Percentiles rank a stretch among this genome's conserved stretches.
These are phyloP conservation scores for Nylanderia fulva DNA, from an alignment of 1,140 invertebrate species.

Conservation along the genomic window DNA sequence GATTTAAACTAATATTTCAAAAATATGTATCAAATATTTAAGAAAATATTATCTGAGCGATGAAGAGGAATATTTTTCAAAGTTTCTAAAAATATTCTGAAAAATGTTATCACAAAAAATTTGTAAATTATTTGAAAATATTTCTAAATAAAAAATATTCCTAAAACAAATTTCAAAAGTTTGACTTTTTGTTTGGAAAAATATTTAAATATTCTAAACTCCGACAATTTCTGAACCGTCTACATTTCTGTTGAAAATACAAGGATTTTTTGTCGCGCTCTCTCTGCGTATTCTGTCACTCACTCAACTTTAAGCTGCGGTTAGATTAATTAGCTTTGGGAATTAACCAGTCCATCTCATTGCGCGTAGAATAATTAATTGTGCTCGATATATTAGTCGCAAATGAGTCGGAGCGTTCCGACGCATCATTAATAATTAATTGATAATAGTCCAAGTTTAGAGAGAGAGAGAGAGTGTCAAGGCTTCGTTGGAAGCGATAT, in stretches of 20 bases:
- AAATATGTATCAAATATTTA: no score
- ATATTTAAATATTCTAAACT: constrained; percentile 18
- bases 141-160: no score
- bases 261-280: background rate
- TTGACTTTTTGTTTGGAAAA: background rate
- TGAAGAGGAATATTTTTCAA: no score
- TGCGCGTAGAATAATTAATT: constrained; percentile 38
- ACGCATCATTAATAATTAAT: constrained; percentile 41
- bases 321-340: constrained; percentile 34
- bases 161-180: no score
- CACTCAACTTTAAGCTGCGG: background rate
- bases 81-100: no score
- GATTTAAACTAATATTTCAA: no score
- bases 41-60: no score
- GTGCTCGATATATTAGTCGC: background rate
- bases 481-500: background rate
- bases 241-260: background rate
- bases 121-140: no score
- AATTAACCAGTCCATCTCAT: constrained; percentile 22
- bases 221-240: constrained; percentile 8
- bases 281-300: constrained; percentile 23
- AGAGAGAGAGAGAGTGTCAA: background rate
- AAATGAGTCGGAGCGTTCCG: constrained; percentile 21
- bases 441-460: background rate
- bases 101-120: no score